These are phyloP conservation scores for Drosophila formosana DNA, from an alignment of 2,888 invertebrate genomes.

Conservation along the genomic window DNA sequence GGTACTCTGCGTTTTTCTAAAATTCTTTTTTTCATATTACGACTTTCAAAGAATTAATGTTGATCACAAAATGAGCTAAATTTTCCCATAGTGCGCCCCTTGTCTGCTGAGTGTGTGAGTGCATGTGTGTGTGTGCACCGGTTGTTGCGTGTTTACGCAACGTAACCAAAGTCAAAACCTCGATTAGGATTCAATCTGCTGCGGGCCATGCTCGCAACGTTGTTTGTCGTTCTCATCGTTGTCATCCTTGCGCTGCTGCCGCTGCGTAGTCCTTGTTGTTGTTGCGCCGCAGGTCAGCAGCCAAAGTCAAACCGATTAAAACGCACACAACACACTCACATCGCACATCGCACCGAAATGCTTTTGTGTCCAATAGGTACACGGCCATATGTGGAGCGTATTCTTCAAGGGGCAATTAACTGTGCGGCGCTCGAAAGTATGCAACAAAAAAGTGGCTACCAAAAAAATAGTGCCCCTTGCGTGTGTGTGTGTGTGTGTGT, in stretches of 20 bases:
- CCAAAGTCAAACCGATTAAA: conserved; percentile 78
- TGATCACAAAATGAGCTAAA: too few relatives aligned
- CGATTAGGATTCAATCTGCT: conserved; percentile 84
- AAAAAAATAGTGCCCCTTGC: conserved; percentile 54
- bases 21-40: too few relatives aligned
- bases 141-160: conserved; percentile 84
- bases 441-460: conserved; percentile 59
- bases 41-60: too few relatives aligned
- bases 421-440: conserved; percentile 65
- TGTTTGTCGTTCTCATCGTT: conserved; percentile 48
- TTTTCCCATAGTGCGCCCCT: background rate
- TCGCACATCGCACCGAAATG: conserved; percentile 51
- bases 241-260: conserved; percentile 18
- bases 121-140: conserved; percentile 46
- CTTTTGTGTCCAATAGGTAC: conserved; percentile 63
- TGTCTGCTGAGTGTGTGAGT: background rate
- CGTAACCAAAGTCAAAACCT: conserved; percentile 84
- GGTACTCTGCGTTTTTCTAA: too few relatives aligned
- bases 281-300: conserved; percentile 69
- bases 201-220: conserved; percentile 60
- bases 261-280: conserved; percentile 16
- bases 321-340: conserved; percentile 42
- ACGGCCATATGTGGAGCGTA: conserved; percentile 55
- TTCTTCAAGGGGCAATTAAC: conserved; percentile 84
- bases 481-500: conserved; percentile 20